Evolutionary conservation across 2,113 vertebrate species (phyloP).

Genomic region (Piliocolobus tephrosceles): DNA sequence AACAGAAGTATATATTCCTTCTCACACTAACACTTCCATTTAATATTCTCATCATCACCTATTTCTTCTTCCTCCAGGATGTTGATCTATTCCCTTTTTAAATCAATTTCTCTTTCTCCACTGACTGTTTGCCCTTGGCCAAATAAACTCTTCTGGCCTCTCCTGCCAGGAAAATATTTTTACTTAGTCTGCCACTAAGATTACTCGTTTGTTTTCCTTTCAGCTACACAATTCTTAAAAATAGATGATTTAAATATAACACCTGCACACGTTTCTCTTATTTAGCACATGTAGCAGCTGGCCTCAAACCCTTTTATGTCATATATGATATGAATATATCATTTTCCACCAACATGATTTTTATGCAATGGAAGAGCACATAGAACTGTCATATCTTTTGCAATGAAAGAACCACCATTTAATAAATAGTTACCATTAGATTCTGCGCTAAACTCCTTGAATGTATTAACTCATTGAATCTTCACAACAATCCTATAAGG

Average conservation of each 20-base stretch:
- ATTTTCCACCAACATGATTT: background rate
- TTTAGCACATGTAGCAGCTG: background rate
- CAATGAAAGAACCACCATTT: background rate
- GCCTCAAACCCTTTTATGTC: background rate
- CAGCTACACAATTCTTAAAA: background rate
- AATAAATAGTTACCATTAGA: background rate
- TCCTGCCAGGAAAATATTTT: background rate
- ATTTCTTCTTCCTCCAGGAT: background rate
- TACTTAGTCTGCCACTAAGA: background rate
- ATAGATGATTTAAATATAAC: background rate
- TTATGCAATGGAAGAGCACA: background rate
- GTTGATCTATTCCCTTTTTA: background rate
- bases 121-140: background rate
- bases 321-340: background rate
- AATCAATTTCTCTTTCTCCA: background rate
- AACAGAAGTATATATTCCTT: background rate
- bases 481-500: background rate
- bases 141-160: background rate
- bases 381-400: background rate
- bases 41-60: background rate
- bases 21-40: background rate
- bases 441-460: background rate
- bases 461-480: background rate
- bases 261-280: background rate
- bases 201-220: background rate